Evolutionary conservation across 1,140 invertebrate genomes (phyloP), one percentile per base, ranked within the genome.

Genomic region (Aphelenchoides fujianensis): DNA sequence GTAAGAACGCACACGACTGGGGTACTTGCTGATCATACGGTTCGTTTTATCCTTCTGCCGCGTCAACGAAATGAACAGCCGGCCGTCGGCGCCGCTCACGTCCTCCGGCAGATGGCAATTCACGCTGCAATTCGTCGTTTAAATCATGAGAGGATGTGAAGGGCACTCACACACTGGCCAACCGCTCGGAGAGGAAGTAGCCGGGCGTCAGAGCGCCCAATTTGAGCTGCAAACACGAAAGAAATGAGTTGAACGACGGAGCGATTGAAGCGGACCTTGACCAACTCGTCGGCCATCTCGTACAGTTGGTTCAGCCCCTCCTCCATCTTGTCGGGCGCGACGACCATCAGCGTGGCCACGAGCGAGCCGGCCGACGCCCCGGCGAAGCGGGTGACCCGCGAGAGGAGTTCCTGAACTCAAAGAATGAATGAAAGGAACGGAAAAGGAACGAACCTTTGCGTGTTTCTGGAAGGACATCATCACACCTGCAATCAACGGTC

Each of bases 401-500:
- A 67, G 34, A 71, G 70, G 3, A 71, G 34, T 5, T n/a, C 34
- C 70, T 71, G 34, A 73, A 71, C n/a, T n/a, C 16, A 16, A 16
- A 73, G n/a, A 74, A 12, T 34, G 12, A 32, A 70, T 27, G 23
- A 35, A 27, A 36, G 35, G 16, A 1, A 16, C 16, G 54, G n/a
- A n/a, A 73, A n/a, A 30, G 9, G 30, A 52, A 57, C 36, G 2
- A 48, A 84, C 79, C 66, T 84, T 79, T 53, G 83, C 79, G 70
- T 84, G 68, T 48, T 68, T 74, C 52, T 79, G 77, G 34, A 81
- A 79, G 37, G 79, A 84, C 12, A 80, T 73, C 53, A 84, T 75
- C 1, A 74, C 82, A 36, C 81, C 81, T n/a, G n/a, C n/a, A n/a
- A n/a, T n/a, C 84, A 81, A 63, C 84, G 82, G 61, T 83, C 84